Evolutionary conservation across 2,888 invertebrate species (phyloP), one percentile per base, ranked within the genome.

Genomic region (Diarsia rubi): DNA sequence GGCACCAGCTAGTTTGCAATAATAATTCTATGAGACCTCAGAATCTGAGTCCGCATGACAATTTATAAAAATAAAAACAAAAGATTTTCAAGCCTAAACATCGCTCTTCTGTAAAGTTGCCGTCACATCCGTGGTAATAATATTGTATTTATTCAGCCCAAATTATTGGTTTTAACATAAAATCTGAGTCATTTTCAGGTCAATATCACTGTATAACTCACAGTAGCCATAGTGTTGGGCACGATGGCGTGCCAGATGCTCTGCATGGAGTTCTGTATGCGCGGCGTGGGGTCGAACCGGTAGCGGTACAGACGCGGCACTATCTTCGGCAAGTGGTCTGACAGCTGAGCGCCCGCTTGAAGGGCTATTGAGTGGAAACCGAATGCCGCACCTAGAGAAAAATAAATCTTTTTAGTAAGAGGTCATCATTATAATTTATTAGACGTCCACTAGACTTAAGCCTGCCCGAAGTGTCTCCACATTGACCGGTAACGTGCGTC

Each of bases 211-310:
- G 8, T 54, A 45, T 9, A 16, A 68, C 88, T 86, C 90, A 99
- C 98, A 67, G 98, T 98, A 92, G 98, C 98, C 89, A 98, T 98
- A 6, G 98, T 98, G 90, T 98, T 98, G 24, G 97, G 97, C 16
- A 99, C 99, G 67, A 99, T 97, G 21, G 98, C 98, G 84, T 98
- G 98, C 99, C 99, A 99, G 89, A 99, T 99, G 89, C 98, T 98
- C 69, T 98, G 97, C 99, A 99, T 99, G 24, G 99, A 98, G 91
- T 98, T 98, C 93, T 99, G 99, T 86, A 99, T 98, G 91, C 98
- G 98, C 49, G 98, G 98, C 79, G 98, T 98, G 19, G 99, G 99
- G 94, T 99, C 99, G 94, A 98, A 99, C 91, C 99, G 98, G 94
- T 98, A 98, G 67, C 98, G 97, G 92, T 98, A 99, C 42, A 99